Conservation (phyloP, 2,797 vertebrate genomes). For the Muscicapa striata region DNA sequence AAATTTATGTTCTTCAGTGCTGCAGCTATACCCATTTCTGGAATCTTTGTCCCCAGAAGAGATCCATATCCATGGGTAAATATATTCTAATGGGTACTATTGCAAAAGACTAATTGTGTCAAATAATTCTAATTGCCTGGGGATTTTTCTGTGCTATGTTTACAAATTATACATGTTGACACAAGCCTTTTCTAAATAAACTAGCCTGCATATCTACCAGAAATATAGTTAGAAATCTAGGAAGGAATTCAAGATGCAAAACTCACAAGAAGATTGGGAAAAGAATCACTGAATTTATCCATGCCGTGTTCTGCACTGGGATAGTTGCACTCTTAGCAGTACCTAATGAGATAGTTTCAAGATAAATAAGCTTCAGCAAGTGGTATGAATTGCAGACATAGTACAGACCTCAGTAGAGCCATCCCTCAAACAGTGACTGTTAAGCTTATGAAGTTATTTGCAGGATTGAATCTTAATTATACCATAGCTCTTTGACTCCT, state of each 20-base stretch:
- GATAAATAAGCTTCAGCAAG: not conserved
- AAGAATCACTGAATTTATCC: not conserved
- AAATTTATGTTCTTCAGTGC: not conserved
- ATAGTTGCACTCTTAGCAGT: not conserved
- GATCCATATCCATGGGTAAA: not conserved
- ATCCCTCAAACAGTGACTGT: not conserved
- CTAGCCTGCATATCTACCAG: not conserved
- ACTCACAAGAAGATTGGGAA: not conserved
- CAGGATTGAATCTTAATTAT: slow-evolving; percentile 17
- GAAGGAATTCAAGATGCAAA: not conserved
- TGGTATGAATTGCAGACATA: not conserved
- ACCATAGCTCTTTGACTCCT: not conserved
- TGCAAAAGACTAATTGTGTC: not conserved
- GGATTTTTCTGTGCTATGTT: not conserved
- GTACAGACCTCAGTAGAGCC: not conserved
- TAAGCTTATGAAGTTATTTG: not conserved
- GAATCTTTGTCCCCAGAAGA: not conserved
- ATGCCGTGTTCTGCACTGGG: not conserved
- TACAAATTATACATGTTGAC: not conserved
- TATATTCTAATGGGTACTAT: not conserved
- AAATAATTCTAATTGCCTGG: not conserved
- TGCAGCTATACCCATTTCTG: not conserved
- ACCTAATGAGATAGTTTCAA: not conserved
- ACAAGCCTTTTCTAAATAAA: not conserved
- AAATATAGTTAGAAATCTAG: not conserved